Conservation (phyloP, 2,888 invertebrate genomes). For the Andrena bicolor region DNA sequence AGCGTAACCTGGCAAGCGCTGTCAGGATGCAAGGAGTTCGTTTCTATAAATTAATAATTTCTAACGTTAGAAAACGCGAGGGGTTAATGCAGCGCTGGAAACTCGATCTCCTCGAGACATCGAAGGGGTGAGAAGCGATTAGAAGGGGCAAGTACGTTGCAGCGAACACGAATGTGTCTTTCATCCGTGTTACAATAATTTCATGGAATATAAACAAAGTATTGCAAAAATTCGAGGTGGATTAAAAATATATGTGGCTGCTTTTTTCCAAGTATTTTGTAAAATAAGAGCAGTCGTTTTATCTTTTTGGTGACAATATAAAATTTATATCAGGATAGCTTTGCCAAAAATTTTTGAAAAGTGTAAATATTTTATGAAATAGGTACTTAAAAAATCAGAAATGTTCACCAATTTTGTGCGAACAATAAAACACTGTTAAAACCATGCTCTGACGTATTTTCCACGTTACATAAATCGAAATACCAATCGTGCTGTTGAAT, state of each 20-base stretch:
- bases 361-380: background rate
- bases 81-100: background rate
- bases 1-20: constrained; percentile 12
- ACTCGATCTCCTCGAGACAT: background rate
- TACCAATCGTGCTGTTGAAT: too few species aligned
- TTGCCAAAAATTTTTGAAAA: background rate
- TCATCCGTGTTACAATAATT: background rate
- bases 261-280: background rate
- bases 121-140: constrained; percentile 8
- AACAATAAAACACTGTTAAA: background rate
- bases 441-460: too few species aligned
- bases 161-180: constrained; percentile 17
- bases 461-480: too few species aligned
- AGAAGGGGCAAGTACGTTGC: constrained; percentile 24
- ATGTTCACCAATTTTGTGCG: too few species aligned
- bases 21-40: background rate
- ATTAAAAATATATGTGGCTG: background rate
- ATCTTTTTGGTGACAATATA: background rate
- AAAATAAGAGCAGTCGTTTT: background rate
- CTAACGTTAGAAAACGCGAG: background rate
- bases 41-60: constrained; percentile 37
- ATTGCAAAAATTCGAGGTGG: background rate
- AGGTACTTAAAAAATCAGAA: background rate
- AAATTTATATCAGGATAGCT: background rate
- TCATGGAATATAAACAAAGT: background rate